Base-by-base conservation (phyloP, 2,113 vertebrate species). In the Mus pahari region DNA sequence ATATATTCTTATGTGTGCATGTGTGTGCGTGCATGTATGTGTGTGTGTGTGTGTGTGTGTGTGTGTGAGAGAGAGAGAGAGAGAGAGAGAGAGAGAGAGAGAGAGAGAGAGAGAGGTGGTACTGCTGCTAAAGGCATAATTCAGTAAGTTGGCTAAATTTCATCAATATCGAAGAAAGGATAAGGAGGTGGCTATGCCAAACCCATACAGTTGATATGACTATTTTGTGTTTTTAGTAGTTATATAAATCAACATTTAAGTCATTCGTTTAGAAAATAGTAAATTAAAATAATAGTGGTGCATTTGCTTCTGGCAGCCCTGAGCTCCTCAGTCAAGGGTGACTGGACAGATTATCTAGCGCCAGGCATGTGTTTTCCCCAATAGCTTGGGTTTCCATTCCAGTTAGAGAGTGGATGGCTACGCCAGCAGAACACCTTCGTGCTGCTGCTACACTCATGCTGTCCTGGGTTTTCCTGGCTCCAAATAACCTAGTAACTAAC, bases 381-480 rank as follows among this genome's bases (percentile, higher is more conserved):
- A 24, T 13, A 24, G 73, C 45, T 1, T 75, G 4, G 39, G 10
- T 24, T 24, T 42, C 45, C 12, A 26, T 12, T 45, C 39, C 22
- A 42, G 39, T 42, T 42, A 75, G 8, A 75, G 10, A 75, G n/a
- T 75, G 73, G 4, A 9, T 75, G 73, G 22, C 11, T 75, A 45
- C 24, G 10, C 39, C 39, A 71, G 19, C 73, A 68, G 33, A 45
- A 12, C 39, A 45, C 73, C 6, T 74, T 24, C 45, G 20, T 75
- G 39, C 73, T 42, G 39, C 20, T 42, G 20, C 20, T 75, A 9
- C 22, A 45, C 39, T 42, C 3, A 74, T 42, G 71, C 16, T 42
- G 39, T 24, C 58, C 28, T 97, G 84, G 26, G 36, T 66, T 86
- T 79, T 79, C 64, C 71, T 94, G 91, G 71, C 64, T 33, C 36